phyloP scores from a whole-genome alignment of 2,888 invertebrate species.

The Heterodera filipjevi region DNA sequence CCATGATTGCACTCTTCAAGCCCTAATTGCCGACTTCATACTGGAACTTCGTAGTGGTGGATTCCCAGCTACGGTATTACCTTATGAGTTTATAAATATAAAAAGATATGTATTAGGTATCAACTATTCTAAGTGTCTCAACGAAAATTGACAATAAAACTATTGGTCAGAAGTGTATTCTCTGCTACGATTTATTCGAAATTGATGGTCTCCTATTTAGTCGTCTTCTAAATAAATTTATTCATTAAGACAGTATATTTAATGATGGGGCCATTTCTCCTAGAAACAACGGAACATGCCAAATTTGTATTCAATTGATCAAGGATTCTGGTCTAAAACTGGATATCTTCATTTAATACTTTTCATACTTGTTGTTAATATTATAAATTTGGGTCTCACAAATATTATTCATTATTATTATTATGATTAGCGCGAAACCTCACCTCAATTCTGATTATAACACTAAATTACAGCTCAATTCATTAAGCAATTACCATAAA shows the following conservation, averaged over 20 bases:
- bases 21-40: slow-evolving; percentile 16
- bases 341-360: too few species aligned
- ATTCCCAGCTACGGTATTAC: slow-evolving; percentile 19
- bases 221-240: not conserved
- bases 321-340: not conserved
- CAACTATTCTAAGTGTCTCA: not conserved
- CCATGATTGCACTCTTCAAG: slow-evolving; percentile 6
- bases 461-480: too few species aligned
- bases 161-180: not conserved
- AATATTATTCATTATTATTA: too few species aligned
- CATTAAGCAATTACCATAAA: too few species aligned
- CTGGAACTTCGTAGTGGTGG: slow-evolving; percentile 12
- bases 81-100: too few species aligned
- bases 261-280: not conserved
- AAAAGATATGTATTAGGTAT: too few species aligned
- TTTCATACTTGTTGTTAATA: too few species aligned
- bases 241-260: not conserved
- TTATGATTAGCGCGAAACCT: too few species aligned
- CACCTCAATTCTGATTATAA: too few species aligned
- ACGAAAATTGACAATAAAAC: not conserved
- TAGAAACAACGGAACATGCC: not conserved
- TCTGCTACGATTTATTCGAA: not conserved
- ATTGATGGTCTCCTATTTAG: not conserved
- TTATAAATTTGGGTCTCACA: too few species aligned
- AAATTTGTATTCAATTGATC: not conserved